These are phyloP conservation scores for Mastomys coucha DNA, from an alignment of 2,113 vertebrate species.

Conservation along the genomic window DNA sequence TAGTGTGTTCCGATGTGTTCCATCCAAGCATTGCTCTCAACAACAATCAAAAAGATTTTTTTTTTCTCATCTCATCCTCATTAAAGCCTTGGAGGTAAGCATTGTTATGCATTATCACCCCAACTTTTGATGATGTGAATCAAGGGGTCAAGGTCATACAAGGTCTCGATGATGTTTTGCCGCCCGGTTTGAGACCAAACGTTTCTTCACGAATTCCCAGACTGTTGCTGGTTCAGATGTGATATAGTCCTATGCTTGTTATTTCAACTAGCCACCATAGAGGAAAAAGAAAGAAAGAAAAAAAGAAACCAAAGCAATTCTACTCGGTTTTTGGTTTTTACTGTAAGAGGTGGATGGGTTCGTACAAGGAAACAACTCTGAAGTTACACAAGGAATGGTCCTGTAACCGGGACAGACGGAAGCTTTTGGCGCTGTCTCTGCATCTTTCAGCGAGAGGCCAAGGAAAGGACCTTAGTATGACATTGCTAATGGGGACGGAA, in stretches of 20 bases:
- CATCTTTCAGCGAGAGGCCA: constrained; percentile 67
- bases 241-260: constrained; percentile 53
- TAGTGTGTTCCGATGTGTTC: constrained; percentile 12
- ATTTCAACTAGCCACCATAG: constrained; percentile 37
- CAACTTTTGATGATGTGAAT: constrained; percentile 44
- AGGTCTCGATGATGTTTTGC: constrained; percentile 22
- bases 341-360: not conserved
- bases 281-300: not conserved
- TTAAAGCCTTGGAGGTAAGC: constrained; percentile 41
- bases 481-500: constrained; percentile 74
- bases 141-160: constrained; percentile 28
- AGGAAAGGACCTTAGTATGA: constrained; percentile 73
- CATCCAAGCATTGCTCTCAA: constrained; percentile 28
- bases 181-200: constrained; percentile 34
- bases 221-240: constrained; percentile 20
- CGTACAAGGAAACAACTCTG: constrained; percentile 44
- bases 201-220: constrained; percentile 44
- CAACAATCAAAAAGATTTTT: not conserved
- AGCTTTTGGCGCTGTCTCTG: constrained; percentile 20
- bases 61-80: constrained; percentile 46
- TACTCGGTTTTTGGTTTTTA: not conserved
- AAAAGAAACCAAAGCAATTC: not conserved
- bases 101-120: constrained; percentile 51
- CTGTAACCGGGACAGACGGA: constrained; percentile 48
- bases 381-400: constrained; percentile 54